Percentiles rank a stretch among this genome's conserved stretches.
Conservation (phyloP, 1,140 invertebrate species). For the Agraylea sexmaculata region DNA sequence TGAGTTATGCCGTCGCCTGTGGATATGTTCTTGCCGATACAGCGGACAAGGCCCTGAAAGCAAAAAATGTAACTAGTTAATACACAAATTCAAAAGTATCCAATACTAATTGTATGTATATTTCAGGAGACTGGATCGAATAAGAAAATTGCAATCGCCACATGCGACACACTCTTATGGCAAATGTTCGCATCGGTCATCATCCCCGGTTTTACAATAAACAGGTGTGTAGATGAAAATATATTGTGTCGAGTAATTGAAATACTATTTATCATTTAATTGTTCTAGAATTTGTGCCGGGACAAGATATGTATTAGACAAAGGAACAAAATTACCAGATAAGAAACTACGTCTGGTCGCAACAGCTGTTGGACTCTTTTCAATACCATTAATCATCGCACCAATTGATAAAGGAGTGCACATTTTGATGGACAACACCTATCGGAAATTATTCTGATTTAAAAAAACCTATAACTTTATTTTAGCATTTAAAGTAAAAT, state of each 20-base stretch:
- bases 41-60: constrained; percentile 61
- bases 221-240: constrained; percentile 38
- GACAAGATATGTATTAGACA: constrained; percentile 43
- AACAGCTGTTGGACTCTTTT: constrained; percentile 65
- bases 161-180: constrained; percentile 80
- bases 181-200: constrained; percentile 85
- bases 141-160: constrained; percentile 46
- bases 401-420: constrained; percentile 82
- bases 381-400: constrained; percentile 85
- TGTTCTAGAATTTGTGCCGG: constrained; percentile 54
- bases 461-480: background rate
- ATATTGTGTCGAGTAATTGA: background rate
- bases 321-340: constrained; percentile 35
- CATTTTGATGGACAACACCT: constrained; percentile 62
- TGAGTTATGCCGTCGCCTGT: constrained; percentile 70
- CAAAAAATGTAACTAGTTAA: constrained; percentile 48
- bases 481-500: constrained; percentile 4
- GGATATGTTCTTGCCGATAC: constrained; percentile 84
- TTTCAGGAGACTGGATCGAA: constrained; percentile 19
- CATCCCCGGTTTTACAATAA: constrained; percentile 87
- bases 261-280: constrained; percentile 4
- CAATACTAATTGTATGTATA: constrained; percentile 2
- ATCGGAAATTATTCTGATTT: constrained; percentile 24
- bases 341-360: constrained; percentile 51
- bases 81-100: too few species aligned